Evolutionary conservation across 2,113 vertebrate species (phyloP).

Genomic region (Columbina picui): DNA sequence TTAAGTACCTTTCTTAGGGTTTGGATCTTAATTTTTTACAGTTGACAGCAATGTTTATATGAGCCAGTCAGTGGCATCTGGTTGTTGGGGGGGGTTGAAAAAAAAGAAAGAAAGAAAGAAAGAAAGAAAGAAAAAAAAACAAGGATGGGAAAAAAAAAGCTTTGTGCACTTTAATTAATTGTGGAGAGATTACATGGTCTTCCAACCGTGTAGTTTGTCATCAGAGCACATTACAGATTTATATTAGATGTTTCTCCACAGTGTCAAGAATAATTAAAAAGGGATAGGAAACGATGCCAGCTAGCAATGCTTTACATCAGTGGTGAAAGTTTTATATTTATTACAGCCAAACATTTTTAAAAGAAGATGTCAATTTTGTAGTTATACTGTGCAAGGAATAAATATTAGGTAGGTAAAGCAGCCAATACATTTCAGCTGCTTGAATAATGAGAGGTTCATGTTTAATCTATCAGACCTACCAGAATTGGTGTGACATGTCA

Average conservation of each 20-base stretch:
- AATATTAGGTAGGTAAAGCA: conserved; percentile 68
- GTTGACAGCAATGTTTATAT: conserved; percentile 95
- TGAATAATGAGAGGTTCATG: conserved; percentile 76
- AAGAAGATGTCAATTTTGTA: conserved; percentile 82
- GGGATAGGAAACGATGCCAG: conserved; percentile 90
- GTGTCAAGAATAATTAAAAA: conserved; percentile 99
- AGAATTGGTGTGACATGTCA: conserved; percentile 70
- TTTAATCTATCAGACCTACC: conserved; percentile 78
- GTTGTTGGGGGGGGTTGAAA: conserved; percentile 66
- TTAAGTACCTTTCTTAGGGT: conserved; percentile 91
- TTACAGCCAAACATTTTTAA: conserved; percentile 81
- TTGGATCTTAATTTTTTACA: conserved; percentile 97
- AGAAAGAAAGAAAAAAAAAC: background rate
- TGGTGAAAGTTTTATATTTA: conserved; percentile 81
- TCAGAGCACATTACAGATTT: conserved; percentile 99
- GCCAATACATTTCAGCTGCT: conserved; percentile 64
- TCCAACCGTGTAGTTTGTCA: conserved; percentile 99
- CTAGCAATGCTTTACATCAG: conserved; percentile 84
- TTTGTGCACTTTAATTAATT: conserved; percentile 99
- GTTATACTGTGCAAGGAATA: conserved; percentile 76
- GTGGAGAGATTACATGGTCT: conserved; percentile 99
- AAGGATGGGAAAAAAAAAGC: conserved; percentile 11
- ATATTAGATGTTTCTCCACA: conserved; percentile 99
- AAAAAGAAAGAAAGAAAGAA: background rate
- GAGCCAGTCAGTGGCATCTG: conserved; percentile 96